Percentiles rank a stretch among this genome's conserved stretches.
These are phyloP conservation scores for Lepidocyrtinus sp. DNA, from an alignment of 2,888 invertebrate genomes.

Conservation along the genomic window DNA sequence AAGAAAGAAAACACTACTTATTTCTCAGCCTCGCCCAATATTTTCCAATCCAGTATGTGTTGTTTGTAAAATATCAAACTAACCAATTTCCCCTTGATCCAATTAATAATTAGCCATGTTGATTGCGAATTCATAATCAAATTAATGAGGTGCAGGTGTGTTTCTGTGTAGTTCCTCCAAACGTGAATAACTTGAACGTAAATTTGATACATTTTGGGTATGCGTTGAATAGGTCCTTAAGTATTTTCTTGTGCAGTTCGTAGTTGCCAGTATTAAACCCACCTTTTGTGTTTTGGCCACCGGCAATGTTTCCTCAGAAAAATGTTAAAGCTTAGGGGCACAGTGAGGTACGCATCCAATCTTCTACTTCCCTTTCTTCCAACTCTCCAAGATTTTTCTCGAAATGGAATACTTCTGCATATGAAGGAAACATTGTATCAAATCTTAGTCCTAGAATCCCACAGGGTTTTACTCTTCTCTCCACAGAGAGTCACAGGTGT, in stretches of 20 bases:
- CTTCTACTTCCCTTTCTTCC: neutral
- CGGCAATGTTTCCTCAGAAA: constrained; percentile 26
- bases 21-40: too few species aligned
- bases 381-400: constrained; percentile 4
- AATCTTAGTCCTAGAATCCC: neutral
- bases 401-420: neutral
- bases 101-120: neutral
- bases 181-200: neutral
- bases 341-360: neutral
- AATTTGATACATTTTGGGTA: too few species aligned
- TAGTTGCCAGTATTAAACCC: too few species aligned
- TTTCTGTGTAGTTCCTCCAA: neutral
- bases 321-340: neutral
- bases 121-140: neutral
- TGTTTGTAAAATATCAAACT: too few species aligned
- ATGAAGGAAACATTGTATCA: neutral
- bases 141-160: neutral
- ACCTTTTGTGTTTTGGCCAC: constrained; percentile 19
- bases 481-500: too few species aligned
- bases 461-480: neutral
- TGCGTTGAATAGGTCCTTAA: too few species aligned
- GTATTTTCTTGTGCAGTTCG: neutral
- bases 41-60: too few species aligned
- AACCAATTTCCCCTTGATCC: too few species aligned
- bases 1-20: too few species aligned